Evolutionary conservation across 2,113 vertebrate species (phyloP).

Genomic region (Psettodes erumei): DNA sequence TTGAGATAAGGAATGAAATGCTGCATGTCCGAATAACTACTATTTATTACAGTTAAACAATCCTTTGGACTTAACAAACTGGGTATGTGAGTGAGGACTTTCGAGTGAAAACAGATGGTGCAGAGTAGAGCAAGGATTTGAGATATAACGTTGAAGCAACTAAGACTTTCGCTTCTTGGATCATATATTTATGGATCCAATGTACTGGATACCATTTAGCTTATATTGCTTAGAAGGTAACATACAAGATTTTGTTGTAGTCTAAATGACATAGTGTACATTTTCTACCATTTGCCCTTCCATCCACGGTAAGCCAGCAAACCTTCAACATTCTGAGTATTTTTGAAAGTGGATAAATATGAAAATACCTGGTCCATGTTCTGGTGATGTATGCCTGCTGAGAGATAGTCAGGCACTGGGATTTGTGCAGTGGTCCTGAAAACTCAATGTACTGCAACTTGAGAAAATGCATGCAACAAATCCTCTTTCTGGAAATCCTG

Average conservation of each 20-base stretch:
- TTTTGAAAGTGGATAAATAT: background rate
- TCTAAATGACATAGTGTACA: background rate
- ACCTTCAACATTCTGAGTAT: too few relatives aligned
- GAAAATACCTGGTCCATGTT: background rate
- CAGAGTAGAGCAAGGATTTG: constrained; percentile 4
- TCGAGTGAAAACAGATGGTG: background rate
- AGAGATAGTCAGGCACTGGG: too few relatives aligned
- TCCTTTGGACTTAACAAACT: constrained; percentile 8
- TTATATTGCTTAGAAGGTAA: background rate
- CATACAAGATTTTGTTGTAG: background rate
- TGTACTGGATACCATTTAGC: background rate
- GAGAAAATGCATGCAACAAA: too few relatives aligned
- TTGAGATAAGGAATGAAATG: constrained; percentile 33
- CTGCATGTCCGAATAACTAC: constrained; percentile 1
- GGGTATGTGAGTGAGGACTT: background rate
- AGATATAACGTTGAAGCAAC: background rate
- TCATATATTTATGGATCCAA: background rate
- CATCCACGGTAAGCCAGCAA: background rate
- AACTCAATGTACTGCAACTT: too few relatives aligned
- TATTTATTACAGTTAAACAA: constrained; percentile 24
- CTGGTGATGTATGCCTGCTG: too few relatives aligned
- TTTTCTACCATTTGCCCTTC: background rate
- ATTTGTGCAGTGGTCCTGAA: too few relatives aligned
- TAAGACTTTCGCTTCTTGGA: background rate
- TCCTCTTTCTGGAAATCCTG: too few relatives aligned